These are phyloP conservation scores for Camelus dromedarius DNA, from an alignment of 2,113 vertebrate genomes.

Conservation along the genomic window DNA sequence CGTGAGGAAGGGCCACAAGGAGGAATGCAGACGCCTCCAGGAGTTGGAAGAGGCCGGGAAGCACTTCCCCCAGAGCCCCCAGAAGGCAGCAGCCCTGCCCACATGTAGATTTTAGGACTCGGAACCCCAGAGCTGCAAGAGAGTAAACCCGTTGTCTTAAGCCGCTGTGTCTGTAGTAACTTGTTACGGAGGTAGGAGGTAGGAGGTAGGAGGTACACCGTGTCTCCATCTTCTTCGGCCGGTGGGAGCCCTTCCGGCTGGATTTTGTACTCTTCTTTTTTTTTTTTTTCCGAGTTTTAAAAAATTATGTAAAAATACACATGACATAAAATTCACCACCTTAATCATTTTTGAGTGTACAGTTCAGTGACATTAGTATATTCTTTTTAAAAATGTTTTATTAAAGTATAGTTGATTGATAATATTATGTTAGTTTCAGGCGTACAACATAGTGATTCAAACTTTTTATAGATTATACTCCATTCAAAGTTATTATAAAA, in stretches of 20 bases:
- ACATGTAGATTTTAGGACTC: fast-evolving
- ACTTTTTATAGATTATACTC: too few relatives aligned
- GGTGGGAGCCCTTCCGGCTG: background rate
- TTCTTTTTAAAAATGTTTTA: too few relatives aligned
- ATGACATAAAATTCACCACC: background rate
- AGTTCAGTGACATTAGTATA: too few relatives aligned
- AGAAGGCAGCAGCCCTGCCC: background rate
- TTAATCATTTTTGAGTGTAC: too few relatives aligned
- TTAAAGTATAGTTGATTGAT: too few relatives aligned
- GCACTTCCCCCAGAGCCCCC: background rate
- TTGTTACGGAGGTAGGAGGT: fast-evolving
- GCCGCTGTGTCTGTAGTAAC: fast-evolving
- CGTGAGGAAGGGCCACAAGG: fast-evolving
- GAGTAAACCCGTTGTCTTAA: fast-evolving
- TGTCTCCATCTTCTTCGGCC: background rate
- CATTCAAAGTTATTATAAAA: too few relatives aligned
- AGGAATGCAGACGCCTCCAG: fast-evolving
- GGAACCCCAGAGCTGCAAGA: fast-evolving
- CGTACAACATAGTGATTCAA: too few relatives aligned
- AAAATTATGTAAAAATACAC: too few relatives aligned
- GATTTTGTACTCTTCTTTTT: background rate
- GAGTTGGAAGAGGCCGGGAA: background rate
- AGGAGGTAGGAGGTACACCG: background rate
- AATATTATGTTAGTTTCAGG: too few relatives aligned
- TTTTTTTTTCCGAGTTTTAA: background rate